phyloP scores from a whole-genome alignment of 2,888 invertebrate genomes.

The Machimus rusticus region DNA sequence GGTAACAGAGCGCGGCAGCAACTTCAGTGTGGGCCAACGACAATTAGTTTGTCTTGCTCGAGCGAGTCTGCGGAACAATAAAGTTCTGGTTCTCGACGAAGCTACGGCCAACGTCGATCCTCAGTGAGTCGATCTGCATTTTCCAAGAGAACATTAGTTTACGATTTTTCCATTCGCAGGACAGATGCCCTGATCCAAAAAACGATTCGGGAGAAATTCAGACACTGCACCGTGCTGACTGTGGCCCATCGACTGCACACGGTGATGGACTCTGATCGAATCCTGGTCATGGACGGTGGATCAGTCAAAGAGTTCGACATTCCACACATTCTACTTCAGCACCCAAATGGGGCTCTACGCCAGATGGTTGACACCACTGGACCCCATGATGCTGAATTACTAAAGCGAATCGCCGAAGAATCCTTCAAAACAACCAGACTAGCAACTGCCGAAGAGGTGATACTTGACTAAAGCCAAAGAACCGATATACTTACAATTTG shows the following conservation, averaged over 20 bases:
- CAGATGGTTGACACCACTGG: constrained; percentile 78
- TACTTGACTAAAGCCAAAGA: constrained; percentile 33
- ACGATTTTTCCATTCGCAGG: constrained; percentile 57
- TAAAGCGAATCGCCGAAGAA: constrained; percentile 64
- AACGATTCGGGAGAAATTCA: constrained; percentile 82
- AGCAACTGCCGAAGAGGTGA: neutral
- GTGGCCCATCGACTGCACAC: constrained; percentile 92
- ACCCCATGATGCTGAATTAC: constrained; percentile 62
- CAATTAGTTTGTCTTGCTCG: constrained; percentile 74
- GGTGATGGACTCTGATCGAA: constrained; percentile 90
- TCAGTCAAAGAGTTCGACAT: constrained; percentile 76
- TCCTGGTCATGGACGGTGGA: constrained; percentile 87
- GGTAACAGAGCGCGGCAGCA: constrained; percentile 67
- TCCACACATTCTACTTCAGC: constrained; percentile 71
- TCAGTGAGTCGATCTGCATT: constrained; percentile 58
- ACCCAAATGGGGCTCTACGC: constrained; percentile 69
- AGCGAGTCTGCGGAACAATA: constrained; percentile 70
- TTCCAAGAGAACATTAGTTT: neutral
- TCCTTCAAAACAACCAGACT: constrained; percentile 53
- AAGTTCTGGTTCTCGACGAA: constrained; percentile 72
- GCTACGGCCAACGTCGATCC: constrained; percentile 76
- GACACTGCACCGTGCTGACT: constrained; percentile 85
- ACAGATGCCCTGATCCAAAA: constrained; percentile 86
- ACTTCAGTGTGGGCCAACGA: constrained; percentile 73
- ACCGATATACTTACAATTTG: neutral